Base-by-base conservation (phyloP, 2,113 vertebrate genomes). In the Deroptyus accipitrinus region DNA sequence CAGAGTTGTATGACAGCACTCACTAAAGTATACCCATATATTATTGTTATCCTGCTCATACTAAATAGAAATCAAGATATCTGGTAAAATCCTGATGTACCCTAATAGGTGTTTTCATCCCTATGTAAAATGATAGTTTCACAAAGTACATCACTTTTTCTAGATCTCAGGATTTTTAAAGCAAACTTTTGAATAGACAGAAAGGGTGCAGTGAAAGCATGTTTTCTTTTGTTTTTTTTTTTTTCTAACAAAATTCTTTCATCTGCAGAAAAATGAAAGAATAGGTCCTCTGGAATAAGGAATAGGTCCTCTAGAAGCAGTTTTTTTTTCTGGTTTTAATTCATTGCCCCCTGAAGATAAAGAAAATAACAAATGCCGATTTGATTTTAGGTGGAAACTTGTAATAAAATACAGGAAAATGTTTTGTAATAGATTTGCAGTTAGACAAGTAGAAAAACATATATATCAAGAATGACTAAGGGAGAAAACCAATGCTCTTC, bases 171-270 rank as follows among this genome's bases (percentile, higher is more conserved):
- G 13, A 68, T n/a, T n/a, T 86, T 83, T 80, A 3, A 39, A 69
- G 3, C 3, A 61, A 91, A 63, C 1, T 75, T 88, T 51, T 73
- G 55, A 93, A 73, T 25, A 35, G 7, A 69, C 10, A 2, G 17
- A 63, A n/a, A 76, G 3, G 3, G 6, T 46, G 3, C 11, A 44
- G 31, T 70, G 25, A 39, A 69, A 73, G 3, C 0, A 1, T 16
- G 4, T 27, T 23, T n/a, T n/a, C n/a, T n/a, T n/a, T n/a, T n/a
- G n/a, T 24, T 35, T 49, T 12, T 24, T 24, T 1, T 27, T 20
- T 69, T 84, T 66, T 16, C 35, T 49, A 25, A 24, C 7, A 54
- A 61, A 33, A 11, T 9, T 37, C 1, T 63, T 70, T 75, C 1
- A 49, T 51, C 25, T 61, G 4, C 7, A 72, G 9, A 44, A 69